phyloP scores from a whole-genome alignment of 2,113 vertebrate species.

The Rhadina sibilatrix region DNA sequence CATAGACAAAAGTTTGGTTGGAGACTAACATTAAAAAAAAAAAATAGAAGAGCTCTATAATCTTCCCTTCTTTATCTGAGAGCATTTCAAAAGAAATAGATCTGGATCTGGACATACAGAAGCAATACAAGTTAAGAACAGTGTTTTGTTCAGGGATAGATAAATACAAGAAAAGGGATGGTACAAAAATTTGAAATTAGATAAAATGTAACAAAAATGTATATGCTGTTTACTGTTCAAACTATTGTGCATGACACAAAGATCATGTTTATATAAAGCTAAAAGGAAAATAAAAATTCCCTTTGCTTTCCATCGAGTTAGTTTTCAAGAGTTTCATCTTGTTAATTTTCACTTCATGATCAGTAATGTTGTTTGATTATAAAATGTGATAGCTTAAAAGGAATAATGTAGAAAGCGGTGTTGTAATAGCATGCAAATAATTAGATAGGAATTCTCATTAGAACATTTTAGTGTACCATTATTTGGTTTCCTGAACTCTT shows the following conservation, averaged over 20 bases:
- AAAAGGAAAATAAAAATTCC: neutral
- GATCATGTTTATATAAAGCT: neutral
- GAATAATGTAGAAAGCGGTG: neutral
- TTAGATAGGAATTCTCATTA: neutral
- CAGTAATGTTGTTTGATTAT: neutral
- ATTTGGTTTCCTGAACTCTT: neutral
- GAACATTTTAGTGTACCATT: neutral
- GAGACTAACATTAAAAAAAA: neutral
- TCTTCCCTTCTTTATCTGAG: neutral
- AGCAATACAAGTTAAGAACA: neutral
- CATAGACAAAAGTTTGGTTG: neutral
- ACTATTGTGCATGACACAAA: neutral
- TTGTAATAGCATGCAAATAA: neutral
- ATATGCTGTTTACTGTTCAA: neutral
- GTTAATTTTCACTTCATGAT: constrained; percentile 3
- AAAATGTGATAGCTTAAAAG: neutral
- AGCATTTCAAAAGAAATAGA: neutral
- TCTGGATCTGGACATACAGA: neutral
- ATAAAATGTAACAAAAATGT: neutral
- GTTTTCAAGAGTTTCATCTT: neutral
- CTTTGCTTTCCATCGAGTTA: neutral
- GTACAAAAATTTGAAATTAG: neutral
- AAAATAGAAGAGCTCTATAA: neutral
- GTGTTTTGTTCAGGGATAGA: neutral
- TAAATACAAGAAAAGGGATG: neutral